Base-by-base conservation (phyloP, 92 coral and sea anemone species). In the Epizoanthus rinbou region DNA sequence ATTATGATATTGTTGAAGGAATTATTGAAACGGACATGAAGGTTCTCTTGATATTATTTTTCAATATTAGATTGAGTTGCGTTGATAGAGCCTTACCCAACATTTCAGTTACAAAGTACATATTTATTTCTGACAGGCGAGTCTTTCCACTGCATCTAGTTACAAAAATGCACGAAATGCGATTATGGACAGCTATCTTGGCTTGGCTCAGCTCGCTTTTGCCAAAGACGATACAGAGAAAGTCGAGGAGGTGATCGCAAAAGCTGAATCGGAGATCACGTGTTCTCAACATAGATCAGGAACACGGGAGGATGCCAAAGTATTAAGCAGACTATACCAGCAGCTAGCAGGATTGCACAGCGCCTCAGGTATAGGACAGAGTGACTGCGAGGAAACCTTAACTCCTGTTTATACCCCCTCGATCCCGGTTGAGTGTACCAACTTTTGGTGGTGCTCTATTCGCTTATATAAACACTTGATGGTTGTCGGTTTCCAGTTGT, bases 141-240 rank as follows among this genome's bases (percentile, higher is more conserved):
- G 82, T 62, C 45, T 15, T 21, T 59, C 82, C 8, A 47, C 62
- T 39, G 82, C 82, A 43, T 59, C 82, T 24, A 62, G 22, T 6
- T 23, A 43, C 71, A 6, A 78, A 39, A 35, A 8, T 1, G 70
- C 39, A 37, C 65, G 58, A 43, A 0, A 6, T 7, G 41, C 59
- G 4, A 62, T 78, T 22, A 62, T 78, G 72, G 82, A 78, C 25
- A 62, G 18, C 25, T 63, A 78, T 18, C 71, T 78, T 60, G 82
- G 82, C 37, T 56, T 78, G 23, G 82, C 82, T 5, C 6, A 78
- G 7, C 59, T 78, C 8, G 82, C 82, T 14, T 58, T 57, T 19
- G 6, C 0, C 5, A 43, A 57, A 25, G 14, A 78, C 5, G 57
- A 78, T 24, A 13, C 71, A 22, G 71, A 78, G 17, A 39, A 41